phyloP scores from a whole-genome alignment of 2,888 invertebrate species.

The Tenthredo livida region DNA sequence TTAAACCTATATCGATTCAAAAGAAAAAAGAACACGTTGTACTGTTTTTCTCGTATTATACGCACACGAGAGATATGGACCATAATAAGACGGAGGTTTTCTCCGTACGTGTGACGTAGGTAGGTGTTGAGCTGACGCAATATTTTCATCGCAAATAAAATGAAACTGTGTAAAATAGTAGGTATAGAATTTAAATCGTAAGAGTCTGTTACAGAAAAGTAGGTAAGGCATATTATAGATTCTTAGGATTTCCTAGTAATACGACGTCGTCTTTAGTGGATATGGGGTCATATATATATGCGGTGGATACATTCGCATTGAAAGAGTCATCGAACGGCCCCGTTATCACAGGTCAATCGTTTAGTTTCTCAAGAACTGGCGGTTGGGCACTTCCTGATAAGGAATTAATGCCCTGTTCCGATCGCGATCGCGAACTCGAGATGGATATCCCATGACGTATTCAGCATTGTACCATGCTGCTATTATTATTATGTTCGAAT shows the following conservation, averaged over 20 bases:
- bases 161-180: not conserved
- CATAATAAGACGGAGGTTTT: not conserved
- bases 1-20: not conserved
- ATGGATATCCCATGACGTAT: not conserved
- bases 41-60: not conserved
- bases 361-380: not conserved
- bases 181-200: not conserved
- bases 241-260: too few relatives aligned
- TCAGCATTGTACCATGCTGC: not conserved
- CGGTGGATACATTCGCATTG: not conserved
- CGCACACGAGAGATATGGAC: not conserved
- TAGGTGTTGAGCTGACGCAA: not conserved
- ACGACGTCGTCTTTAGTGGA: too few relatives aligned
- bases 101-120: not conserved
- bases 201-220: not conserved
- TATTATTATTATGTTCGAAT: not conserved
- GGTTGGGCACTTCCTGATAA: not conserved
- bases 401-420: not conserved
- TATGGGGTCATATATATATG: too few relatives aligned
- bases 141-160: not conserved
- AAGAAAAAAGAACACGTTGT: not conserved
- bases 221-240: not conserved
- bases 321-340: constrained; percentile 42
- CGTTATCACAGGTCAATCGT: constrained; percentile 24
- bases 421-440: not conserved